These are phyloP conservation scores for Acipenser ruthenus DNA, from an alignment of 2,797 vertebrate genomes.

Conservation along the genomic window DNA sequence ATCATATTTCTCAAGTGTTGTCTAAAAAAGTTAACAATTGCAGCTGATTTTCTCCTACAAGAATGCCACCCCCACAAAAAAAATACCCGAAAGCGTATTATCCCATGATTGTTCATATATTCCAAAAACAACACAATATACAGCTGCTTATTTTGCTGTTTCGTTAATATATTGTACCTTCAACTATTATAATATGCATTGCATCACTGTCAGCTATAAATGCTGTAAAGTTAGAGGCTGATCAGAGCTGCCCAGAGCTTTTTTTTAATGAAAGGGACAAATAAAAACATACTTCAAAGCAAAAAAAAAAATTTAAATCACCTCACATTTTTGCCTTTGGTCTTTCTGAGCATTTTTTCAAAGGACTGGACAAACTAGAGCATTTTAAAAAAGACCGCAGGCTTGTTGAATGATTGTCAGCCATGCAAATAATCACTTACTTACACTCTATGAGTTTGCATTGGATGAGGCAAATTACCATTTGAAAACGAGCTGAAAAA, in stretches of 20 bases:
- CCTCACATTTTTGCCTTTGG: slow-evolving; percentile 54
- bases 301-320: slow-evolving; percentile 30
- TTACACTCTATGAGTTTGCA: slow-evolving; percentile 88
- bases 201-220: slow-evolving; percentile 10
- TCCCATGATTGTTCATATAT: too few relatives aligned
- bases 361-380: slow-evolving; percentile 84
- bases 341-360: slow-evolving; percentile 64
- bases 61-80: background rate
- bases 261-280: slow-evolving; percentile 53
- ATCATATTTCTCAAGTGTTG: background rate
- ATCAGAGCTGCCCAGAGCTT: slow-evolving; percentile 22
- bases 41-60: too few relatives aligned
- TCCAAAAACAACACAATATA: too few relatives aligned
- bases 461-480: slow-evolving; percentile 94
- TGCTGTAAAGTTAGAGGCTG: slow-evolving; percentile 2
- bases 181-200: too few relatives aligned
- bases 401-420: slow-evolving; percentile 85
- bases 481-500: slow-evolving; percentile 94
- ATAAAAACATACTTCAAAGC: slow-evolving; percentile 67
- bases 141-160: too few relatives aligned
- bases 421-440: slow-evolving; percentile 98
- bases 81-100: too few relatives aligned
- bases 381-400: slow-evolving; percentile 80
- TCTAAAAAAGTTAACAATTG: too few relatives aligned
- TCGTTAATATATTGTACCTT: background rate